Conservation (phyloP, 1,140 invertebrate genomes). For the Apolygus lucorum region DNA sequence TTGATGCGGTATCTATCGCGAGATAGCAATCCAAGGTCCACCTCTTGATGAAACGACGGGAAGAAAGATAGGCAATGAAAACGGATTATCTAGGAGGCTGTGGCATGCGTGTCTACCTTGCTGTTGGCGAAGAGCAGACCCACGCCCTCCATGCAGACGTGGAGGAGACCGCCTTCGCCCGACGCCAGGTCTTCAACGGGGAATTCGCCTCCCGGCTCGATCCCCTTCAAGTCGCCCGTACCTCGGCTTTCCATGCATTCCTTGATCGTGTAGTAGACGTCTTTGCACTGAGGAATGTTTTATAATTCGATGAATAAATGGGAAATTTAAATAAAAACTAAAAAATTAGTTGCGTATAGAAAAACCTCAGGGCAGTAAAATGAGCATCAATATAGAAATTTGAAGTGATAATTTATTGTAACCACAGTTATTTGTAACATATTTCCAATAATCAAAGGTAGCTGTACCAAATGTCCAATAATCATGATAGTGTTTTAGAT, state of each 20-base stretch:
- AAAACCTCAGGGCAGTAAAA: too few species aligned
- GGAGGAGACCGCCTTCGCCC: slow-evolving; percentile 91
- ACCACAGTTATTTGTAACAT: too few species aligned
- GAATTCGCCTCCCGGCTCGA: slow-evolving; percentile 95
- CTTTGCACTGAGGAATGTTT: slow-evolving; percentile 98
- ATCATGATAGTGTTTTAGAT: too few species aligned
- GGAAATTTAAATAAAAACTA: too few species aligned
- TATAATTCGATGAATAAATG: too few species aligned
- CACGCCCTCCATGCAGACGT: slow-evolving; percentile 99
- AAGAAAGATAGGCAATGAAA: neutral
- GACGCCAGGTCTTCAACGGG: slow-evolving; percentile 94
- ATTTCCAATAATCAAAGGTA: too few species aligned
- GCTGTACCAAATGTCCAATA: too few species aligned
- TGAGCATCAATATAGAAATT: too few species aligned
- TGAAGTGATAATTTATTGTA: too few species aligned
- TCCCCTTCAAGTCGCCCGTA: slow-evolving; percentile 57
- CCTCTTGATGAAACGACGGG: slow-evolving; percentile 17
- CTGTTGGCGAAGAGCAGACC: slow-evolving; percentile 96
- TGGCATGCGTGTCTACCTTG: slow-evolving; percentile 67
- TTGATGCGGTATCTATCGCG: too few species aligned
- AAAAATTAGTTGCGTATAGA: too few species aligned
- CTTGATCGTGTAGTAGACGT: slow-evolving; percentile 97
- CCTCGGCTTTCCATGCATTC: slow-evolving; percentile 91
- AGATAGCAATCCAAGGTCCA: too few species aligned
- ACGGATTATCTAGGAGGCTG: neutral